Evolutionary conservation across 2,797 vertebrate species (phyloP).

Genomic region (Vultur gryphus): DNA sequence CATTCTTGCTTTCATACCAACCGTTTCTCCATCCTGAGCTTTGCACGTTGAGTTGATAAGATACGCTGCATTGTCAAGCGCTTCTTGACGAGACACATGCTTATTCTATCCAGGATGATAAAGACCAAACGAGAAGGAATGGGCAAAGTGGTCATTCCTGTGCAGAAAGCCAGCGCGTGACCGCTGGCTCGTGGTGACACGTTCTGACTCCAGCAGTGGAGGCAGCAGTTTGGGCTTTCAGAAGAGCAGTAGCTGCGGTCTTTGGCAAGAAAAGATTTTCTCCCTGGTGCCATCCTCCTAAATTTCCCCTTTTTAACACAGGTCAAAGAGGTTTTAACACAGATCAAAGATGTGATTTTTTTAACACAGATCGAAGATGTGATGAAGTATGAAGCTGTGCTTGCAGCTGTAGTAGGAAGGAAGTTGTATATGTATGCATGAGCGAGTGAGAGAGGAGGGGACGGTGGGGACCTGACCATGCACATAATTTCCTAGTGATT

Average conservation of each 20-base stretch:
- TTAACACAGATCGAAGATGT: neutral
- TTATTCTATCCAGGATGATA: neutral
- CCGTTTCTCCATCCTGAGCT: neutral
- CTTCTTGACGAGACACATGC: neutral
- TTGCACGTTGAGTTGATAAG: neutral
- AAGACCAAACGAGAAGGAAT: neutral
- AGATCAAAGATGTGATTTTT: neutral
- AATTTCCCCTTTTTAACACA: neutral
- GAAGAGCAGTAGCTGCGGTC: neutral
- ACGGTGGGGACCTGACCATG: neutral
- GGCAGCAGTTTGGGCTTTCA: neutral
- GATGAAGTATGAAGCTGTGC: neutral
- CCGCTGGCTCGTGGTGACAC: fast-evolving
- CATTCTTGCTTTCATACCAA: neutral
- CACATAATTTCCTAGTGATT: neutral
- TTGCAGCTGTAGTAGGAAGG: neutral
- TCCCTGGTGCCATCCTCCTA: neutral
- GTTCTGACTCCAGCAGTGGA: neutral
- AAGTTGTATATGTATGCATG: neutral
- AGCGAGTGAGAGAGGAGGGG: neutral
- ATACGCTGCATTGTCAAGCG: neutral
- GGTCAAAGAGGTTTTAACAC: neutral
- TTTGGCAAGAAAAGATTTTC: neutral
- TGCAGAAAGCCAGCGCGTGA: neutral
- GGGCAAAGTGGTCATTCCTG: neutral